phyloP scores from a whole-genome alignment of 2,888 invertebrate genomes.

The Cheilosia urbana region DNA sequence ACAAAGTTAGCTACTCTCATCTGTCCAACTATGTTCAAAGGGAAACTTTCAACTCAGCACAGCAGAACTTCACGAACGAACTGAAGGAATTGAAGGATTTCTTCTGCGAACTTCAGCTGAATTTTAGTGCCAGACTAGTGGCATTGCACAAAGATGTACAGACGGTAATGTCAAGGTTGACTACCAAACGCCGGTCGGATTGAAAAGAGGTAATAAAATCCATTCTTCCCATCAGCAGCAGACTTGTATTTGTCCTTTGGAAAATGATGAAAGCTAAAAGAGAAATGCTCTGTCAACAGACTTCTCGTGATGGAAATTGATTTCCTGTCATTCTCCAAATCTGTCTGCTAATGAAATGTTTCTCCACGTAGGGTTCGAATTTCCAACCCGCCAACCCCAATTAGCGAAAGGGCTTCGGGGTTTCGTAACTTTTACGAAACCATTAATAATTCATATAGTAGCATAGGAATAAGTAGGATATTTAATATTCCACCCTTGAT shows the following conservation, averaged over 20 bases:
- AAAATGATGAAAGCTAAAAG: background rate
- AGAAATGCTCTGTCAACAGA: background rate
- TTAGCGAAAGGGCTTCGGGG: conserved; percentile 30
- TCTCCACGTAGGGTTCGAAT: background rate
- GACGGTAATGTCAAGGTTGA: conserved; percentile 14
- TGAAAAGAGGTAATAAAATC: conserved; percentile 43
- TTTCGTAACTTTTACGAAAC: conserved; percentile 29
- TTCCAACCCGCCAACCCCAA: conserved; percentile 47
- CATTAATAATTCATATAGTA: conserved; percentile 61
- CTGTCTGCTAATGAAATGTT: conserved; percentile 27
- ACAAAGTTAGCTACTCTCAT: conserved; percentile 51
- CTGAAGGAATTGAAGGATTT: conserved; percentile 35
- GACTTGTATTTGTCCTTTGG: background rate
- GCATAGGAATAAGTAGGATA: conserved; percentile 23
- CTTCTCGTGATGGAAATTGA: conserved; percentile 22
- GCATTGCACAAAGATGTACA: conserved; percentile 45
- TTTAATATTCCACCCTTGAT: conserved; percentile 61
- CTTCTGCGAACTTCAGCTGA: conserved; percentile 44
- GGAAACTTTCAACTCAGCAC: background rate
- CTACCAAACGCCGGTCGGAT: conserved; percentile 28
- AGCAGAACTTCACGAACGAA: conserved; percentile 25
- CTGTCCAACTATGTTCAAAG: conserved; percentile 35
- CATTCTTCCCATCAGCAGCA: too few relatives aligned
- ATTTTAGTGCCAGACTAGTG: conserved; percentile 27
- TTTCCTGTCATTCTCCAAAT: conserved; percentile 35